Evolutionary conservation across 2,797 vertebrate species (phyloP).

Genomic region (Amphiprion clarkii): DNA sequence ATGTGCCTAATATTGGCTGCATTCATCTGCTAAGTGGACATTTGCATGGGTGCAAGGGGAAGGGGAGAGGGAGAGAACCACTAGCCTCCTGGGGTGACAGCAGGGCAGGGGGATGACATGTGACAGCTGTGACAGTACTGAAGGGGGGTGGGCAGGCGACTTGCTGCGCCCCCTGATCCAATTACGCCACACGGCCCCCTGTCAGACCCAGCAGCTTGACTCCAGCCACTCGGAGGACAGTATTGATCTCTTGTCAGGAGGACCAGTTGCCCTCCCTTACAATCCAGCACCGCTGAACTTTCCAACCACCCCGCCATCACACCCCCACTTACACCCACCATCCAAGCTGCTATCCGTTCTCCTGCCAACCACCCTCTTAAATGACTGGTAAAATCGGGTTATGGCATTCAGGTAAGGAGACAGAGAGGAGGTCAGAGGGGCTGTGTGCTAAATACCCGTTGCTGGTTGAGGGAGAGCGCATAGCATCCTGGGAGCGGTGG

Average conservation of each 20-base stretch:
- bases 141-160: slow-evolving; percentile 91
- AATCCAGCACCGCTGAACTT: slow-evolving; percentile 89
- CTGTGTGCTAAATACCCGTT: slow-evolving; percentile 85
- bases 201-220: slow-evolving; percentile 98
- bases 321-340: slow-evolving; percentile 65
- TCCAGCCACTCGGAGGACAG: slow-evolving; percentile 94
- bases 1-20: slow-evolving; percentile 95
- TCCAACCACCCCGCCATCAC: slow-evolving; percentile 65
- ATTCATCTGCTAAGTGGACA: slow-evolving; percentile 99
- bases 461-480: slow-evolving; percentile 77
- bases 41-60: slow-evolving; percentile 93
- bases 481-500: slow-evolving; percentile 64
- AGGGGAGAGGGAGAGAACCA: slow-evolving; percentile 83
- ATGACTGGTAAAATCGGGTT: slow-evolving; percentile 88
- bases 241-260: slow-evolving; percentile 99
- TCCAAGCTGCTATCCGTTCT: slow-evolving; percentile 56
- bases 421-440: slow-evolving; percentile 83
- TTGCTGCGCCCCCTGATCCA: slow-evolving; percentile 96
- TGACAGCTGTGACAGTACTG: slow-evolving; percentile 99
- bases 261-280: slow-evolving; percentile 92
- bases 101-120: slow-evolving; percentile 97
- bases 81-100: slow-evolving; percentile 97
- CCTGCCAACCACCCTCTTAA: slow-evolving; percentile 86
- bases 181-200: slow-evolving; percentile 98
- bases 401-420: slow-evolving; percentile 86